Percentiles rank a stretch among this genome's conserved stretches.
Evolutionary conservation across 2,113 vertebrate species (phyloP).

Genomic region (Hucho hucho): DNA sequence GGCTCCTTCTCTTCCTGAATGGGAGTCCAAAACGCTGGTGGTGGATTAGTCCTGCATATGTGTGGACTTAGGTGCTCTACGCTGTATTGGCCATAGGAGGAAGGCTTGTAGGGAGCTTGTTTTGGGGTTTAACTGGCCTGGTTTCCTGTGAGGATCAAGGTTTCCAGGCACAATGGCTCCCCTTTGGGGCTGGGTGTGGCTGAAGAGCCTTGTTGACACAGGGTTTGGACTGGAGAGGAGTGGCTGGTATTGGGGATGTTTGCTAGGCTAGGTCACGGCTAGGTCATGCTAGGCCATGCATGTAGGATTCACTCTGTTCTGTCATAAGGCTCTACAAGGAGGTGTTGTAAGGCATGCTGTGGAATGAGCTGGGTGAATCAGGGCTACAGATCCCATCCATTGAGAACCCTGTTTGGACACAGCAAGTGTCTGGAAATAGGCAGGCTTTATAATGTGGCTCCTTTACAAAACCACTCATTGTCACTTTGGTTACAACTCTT

Average conservation of each 20-base stretch:
- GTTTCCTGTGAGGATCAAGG: slow-evolving; percentile 66
- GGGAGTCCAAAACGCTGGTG: slow-evolving; percentile 68
- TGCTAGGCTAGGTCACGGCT: background rate
- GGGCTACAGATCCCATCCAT: background rate
- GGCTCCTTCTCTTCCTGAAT: slow-evolving; percentile 71
- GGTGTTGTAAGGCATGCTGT: background rate
- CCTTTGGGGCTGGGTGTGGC: slow-evolving; percentile 43
- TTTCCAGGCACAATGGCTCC: slow-evolving; percentile 57
- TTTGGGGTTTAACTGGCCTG: slow-evolving; percentile 61
- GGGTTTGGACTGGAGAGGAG: background rate
- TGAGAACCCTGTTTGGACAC: background rate
- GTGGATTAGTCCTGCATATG: slow-evolving; percentile 74
- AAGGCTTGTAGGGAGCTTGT: slow-evolving; percentile 48
- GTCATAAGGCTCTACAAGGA: background rate
- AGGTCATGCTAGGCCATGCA: too few relatives aligned
- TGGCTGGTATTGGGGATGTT: background rate
- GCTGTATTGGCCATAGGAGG: slow-evolving; percentile 22
- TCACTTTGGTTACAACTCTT: slow-evolving; percentile 52
- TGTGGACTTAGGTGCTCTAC: slow-evolving; percentile 68
- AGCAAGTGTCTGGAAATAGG: slow-evolving; percentile 6
- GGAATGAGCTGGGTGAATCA: background rate
- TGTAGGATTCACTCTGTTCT: background rate
- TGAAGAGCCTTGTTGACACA: slow-evolving; percentile 29
- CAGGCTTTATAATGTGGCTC: slow-evolving; percentile 46
- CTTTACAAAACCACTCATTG: slow-evolving; percentile 51